phyloP scores from a whole-genome alignment of 2,113 vertebrate genomes.

The Oncorhynchus clarkii region DNA sequence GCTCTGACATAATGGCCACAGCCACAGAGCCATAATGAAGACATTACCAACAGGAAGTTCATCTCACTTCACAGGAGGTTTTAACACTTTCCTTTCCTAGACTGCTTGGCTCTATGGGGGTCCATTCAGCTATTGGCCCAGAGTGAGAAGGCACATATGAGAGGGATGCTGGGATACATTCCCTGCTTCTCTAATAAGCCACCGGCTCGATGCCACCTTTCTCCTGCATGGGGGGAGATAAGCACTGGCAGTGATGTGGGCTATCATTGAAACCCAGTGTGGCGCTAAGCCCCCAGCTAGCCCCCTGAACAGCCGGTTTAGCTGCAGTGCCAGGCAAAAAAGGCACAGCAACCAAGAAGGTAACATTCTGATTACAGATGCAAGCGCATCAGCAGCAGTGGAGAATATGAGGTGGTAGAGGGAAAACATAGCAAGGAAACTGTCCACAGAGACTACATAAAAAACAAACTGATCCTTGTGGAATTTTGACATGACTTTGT shows the following conservation, averaged over 20 bases:
- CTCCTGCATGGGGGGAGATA: slow-evolving; percentile 76
- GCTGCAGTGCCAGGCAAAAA: slow-evolving; percentile 49
- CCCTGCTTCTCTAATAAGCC: slow-evolving; percentile 73
- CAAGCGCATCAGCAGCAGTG: slow-evolving; percentile 54
- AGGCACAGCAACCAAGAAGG: slow-evolving; percentile 56
- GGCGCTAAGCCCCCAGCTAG: slow-evolving; percentile 57
- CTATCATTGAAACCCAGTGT: slow-evolving; percentile 67
- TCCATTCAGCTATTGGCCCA: slow-evolving; percentile 40
- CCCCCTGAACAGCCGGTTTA: slow-evolving; percentile 32
- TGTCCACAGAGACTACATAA: slow-evolving; percentile 69
- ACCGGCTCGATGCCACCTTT: slow-evolving; percentile 69
- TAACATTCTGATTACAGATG: slow-evolving; percentile 70
- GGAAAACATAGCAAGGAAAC: slow-evolving; percentile 23
- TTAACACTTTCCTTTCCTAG: slow-evolving; percentile 53
- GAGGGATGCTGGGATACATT: slow-evolving; percentile 57
- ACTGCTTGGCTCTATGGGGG: slow-evolving; percentile 46
- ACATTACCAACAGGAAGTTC: slow-evolving; percentile 50
- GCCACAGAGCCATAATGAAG: slow-evolving; percentile 57
- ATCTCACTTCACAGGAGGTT: slow-evolving; percentile 15
- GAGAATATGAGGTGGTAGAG: slow-evolving; percentile 58
- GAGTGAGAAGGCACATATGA: slow-evolving; percentile 37
- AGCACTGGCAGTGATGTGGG: slow-evolving; percentile 64
- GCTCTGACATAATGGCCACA: slow-evolving; percentile 53
- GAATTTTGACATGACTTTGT: slow-evolving; percentile 37
- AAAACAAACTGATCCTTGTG: slow-evolving; percentile 61